These are phyloP conservation scores for Xiphorhynchus elegans DNA, from an alignment of 2,113 vertebrate genomes.

Conservation along the genomic window DNA sequence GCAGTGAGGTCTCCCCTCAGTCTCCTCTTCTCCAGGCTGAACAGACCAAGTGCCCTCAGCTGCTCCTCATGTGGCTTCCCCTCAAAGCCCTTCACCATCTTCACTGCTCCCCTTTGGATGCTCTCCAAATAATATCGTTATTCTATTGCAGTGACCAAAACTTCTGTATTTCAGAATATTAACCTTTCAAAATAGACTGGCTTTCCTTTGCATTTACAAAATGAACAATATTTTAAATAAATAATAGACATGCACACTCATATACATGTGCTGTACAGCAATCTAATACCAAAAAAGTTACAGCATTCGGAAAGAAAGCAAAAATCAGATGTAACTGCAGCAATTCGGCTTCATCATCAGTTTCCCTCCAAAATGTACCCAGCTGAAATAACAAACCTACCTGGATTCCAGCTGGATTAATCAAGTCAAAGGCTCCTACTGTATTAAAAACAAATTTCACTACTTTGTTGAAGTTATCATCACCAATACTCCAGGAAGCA, in stretches of 20 bases:
- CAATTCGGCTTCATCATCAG: not conserved
- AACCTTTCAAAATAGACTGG: not conserved
- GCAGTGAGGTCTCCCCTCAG: not conserved
- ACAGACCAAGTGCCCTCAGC: not conserved
- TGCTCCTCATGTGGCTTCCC: not conserved
- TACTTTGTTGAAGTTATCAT: constrained; percentile 96
- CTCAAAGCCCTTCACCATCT: not conserved
- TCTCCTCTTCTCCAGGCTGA: not conserved
- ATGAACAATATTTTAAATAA: not conserved
- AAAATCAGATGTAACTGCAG: not conserved
- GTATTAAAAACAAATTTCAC: constrained; percentile 89
- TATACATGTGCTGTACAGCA: not conserved
- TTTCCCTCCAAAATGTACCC: not conserved
- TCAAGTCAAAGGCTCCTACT: constrained; percentile 88
- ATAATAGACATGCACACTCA: not conserved
- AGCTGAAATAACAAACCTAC: constrained; percentile 66
- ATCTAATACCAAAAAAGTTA: not conserved
- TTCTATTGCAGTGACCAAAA: not conserved
- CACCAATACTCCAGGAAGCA: constrained; percentile 98
- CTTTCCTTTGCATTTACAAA: not conserved
- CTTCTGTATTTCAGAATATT: not conserved
- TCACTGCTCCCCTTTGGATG: not conserved
- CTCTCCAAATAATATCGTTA: not conserved
- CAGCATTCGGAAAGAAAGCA: not conserved
- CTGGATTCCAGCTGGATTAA: constrained; percentile 93